These are phyloP conservation scores for Campylomormyrus numenius DNA, from an alignment of 2,113 vertebrate genomes.

Conservation along the genomic window DNA sequence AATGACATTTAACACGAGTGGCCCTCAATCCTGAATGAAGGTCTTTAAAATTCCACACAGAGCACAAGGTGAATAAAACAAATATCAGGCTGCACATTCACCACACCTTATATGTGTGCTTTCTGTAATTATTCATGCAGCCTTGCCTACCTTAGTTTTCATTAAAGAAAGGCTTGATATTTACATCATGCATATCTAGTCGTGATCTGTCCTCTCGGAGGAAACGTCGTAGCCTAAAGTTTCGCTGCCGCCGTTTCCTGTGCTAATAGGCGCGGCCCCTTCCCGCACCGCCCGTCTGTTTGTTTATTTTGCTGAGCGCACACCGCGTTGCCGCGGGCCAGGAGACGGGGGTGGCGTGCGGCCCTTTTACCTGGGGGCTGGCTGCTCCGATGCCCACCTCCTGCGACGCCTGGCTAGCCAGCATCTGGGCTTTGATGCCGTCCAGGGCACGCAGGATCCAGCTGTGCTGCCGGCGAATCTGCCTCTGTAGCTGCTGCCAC, in stretches of 20 bases:
- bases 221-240: conserved; percentile 26
- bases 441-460: conserved; percentile 91
- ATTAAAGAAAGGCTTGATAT: conserved; percentile 35
- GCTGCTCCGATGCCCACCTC: conserved; percentile 61
- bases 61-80: conserved; percentile 38
- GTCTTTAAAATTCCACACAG: conserved; percentile 39
- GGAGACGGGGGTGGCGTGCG: conserved; percentile 64
- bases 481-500: conserved; percentile 92
- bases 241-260: conserved; percentile 35
- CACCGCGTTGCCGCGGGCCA: conserved; percentile 34
- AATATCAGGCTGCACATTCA: conserved; percentile 27
- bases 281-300: conserved; percentile 20
- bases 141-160: conserved; percentile 29
- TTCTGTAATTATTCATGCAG: conserved; percentile 40
- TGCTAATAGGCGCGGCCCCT: conserved; percentile 33
- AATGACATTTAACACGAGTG: conserved; percentile 50
- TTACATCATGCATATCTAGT: conserved; percentile 29
- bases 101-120: conserved; percentile 23
- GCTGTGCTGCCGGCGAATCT: conserved; percentile 94
- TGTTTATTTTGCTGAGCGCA: conserved; percentile 48
- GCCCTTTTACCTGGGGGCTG: conserved; percentile 75
- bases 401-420: conserved; percentile 73
- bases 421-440: conserved; percentile 85
- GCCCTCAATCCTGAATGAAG: conserved; percentile 46
- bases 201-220: neutral